Base-by-base conservation (phyloP, 2,113 vertebrate species). In the Tupaia tana region DNA sequence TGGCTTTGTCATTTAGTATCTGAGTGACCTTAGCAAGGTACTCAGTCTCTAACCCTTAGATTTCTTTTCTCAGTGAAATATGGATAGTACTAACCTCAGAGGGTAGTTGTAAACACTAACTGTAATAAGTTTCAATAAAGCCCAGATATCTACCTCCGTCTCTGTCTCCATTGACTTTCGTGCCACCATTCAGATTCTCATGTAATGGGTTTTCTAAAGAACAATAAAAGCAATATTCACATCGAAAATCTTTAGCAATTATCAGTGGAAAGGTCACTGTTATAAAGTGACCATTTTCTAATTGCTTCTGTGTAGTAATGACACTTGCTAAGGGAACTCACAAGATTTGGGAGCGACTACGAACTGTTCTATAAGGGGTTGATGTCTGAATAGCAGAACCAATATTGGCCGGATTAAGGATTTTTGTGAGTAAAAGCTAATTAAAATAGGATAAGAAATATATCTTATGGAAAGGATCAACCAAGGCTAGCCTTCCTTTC, bases 61-160 rank as follows among this genome's bases (percentile, higher is more conserved):
- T 54, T 82, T 89, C 61, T 70, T 66, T 74, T 59, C 54, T 64
- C 25, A n/a, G 52, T 79, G 69, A 83, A 93, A 91, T 9, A 83
- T 8, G 13, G 4, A 20, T 19, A 92, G 25, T 9, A 75, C 12
- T 64, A 43, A 43, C 6, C 20, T 78, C 25, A 31, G 15, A 54
- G 19, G 14, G 29, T 16, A 9, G 22, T 13, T 80, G n/a, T 59
- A 52, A 82, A 89, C 56, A 70, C 15, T 31, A 18, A 82, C 34
- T 90, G 27, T 19, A 89, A 18, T 24, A 77, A 91, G 73, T 92
- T 34, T 95, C 56, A 84, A 18, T 70, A 93, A 83, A 84, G 87
- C 9, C n/a, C 27, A 74, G 34, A 9, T 34, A 80, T 52, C 77
- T 79, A 2, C 52, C 43, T 81, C 73, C 82, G 52, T 43, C 29